Percentiles rank a stretch among this genome's conserved stretches.
phyloP scores from a whole-genome alignment of 2,113 vertebrate species.

The Caretta caretta region DNA sequence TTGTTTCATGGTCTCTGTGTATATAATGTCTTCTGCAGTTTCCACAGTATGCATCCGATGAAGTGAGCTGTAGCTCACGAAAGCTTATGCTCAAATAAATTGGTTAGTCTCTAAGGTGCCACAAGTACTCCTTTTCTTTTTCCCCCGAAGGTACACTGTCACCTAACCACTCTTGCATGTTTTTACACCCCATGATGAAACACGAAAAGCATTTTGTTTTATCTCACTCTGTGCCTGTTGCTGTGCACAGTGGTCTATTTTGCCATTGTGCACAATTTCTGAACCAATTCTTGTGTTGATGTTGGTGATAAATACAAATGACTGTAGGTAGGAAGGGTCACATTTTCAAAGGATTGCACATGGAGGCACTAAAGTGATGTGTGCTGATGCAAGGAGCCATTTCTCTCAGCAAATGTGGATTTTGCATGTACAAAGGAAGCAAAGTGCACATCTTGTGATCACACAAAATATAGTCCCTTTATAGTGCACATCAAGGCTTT shows the following conservation, averaged over 20 bases:
- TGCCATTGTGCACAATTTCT: fast-evolving
- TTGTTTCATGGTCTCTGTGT: no score
- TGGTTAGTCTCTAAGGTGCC: no score
- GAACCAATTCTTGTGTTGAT: not conserved
- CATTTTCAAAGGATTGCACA: fast-evolving
- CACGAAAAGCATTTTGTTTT: not conserved
- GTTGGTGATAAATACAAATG: not conserved
- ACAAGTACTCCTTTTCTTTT: no score
- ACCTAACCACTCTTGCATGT: not conserved
- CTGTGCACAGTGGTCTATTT: fast-evolving
- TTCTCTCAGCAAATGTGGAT: not conserved
- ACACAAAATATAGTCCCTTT: not conserved
- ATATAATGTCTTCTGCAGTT: no score
- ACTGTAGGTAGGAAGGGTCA: not conserved
- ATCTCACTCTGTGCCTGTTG: fast-evolving
- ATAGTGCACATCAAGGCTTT: not conserved
- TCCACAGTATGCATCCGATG: no score
- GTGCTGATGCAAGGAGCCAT: not conserved
- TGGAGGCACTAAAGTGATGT: not conserved
- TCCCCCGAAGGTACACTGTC: not conserved
- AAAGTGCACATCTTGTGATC: not conserved
- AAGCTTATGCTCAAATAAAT: no score
- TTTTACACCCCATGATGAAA: not conserved
- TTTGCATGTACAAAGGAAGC: not conserved
- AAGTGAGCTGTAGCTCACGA: no score